Evolutionary conservation across 2,113 vertebrate species (phyloP), one percentile per base, ranked within the genome.

Genomic region (Dipodomys spectabilis): DNA sequence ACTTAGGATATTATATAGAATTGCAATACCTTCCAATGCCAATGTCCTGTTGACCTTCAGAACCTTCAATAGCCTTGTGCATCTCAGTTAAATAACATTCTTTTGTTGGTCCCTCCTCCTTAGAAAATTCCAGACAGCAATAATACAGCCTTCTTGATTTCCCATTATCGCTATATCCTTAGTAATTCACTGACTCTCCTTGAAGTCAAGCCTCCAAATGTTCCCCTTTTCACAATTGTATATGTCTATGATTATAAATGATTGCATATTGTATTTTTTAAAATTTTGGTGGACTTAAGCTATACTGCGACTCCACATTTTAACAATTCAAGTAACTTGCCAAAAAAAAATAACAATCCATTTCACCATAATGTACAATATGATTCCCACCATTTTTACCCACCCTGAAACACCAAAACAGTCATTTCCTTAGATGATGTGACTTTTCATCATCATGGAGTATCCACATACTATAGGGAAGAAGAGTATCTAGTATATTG

Each of bases 241-340:
- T 49, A 18, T 86, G 9, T 60, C 19, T 90, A 0, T 25, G 23
- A 15, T 72, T 83, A 60, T 79, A 5, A 28, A 32, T 53, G 27
- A 62, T 25, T 67, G 20, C 3, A 57, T 57, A 57, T 49, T 19
- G 28, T 82, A 67, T 67, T 32, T 94, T 68, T 62, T 35, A 7
- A 2, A 4, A 39, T 7, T 80, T 92, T 11, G 28, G 2, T 84
- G 39, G 28, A 64, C 19, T 64, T 94, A 79, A 72, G 18, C 27
- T 91, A 7, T 60, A 71, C 8, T 27, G 0, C 93, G 67, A 90
- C 32, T 79, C 69, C 32, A 71, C 86, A 79, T 62, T 96, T 77
- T 75, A 72, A 83, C 22, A 68, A 22, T 7, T 86, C 28, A 67
- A 30, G 27, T 69, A 75, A 82, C 27, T 62, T 20, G 73, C 80